Base-by-base conservation (phyloP, 2,113 vertebrate genomes). In the Nesogale talazaci region DNA sequence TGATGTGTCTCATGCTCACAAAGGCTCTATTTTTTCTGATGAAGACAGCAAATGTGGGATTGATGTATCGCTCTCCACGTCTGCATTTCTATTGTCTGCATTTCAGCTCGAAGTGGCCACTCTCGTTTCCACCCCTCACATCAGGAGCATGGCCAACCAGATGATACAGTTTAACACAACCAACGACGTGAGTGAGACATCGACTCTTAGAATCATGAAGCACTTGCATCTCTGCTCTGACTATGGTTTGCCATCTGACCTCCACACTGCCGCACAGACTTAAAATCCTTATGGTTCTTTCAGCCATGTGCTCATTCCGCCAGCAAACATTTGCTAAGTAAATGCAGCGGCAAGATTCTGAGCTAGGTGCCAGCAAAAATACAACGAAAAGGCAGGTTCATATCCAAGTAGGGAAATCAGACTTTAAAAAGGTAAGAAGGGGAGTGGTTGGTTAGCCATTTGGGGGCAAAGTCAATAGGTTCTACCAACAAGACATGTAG, bases 91-190 rank as follows among this genome's bases (percentile, higher is more conserved):
- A 1, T 11, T 76, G 89, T 91, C 80, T 85, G 94, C 11, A 0
- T 94, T 96, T 75, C 91, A 99, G 99, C 97, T 99, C 29, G 98
- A 98, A 56, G 96, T 99, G 95, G 98, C 98, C 85, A 98, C 97
- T 69, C 96, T 98, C 0, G 93, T 98, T 88, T 98, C 98, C 0
- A 97, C 95, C n/a, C 96, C 97, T 29, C 96, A 94, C 29, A 85
- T 98, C 14, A 95, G 97, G n/a, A 99, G 97, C 65, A 97, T 98
- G 98, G 99, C 99, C 34, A 98, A 99, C 93, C 99, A 99, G 97
- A 38, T 98, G 38, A 97, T 99, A 76, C 95, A 88, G 19, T 97
- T 99, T 34, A 99, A 99, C 59, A 97, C 97, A 52, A 99, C 98
- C 19, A 83, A 88, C 70, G 98, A 97, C 0, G 99, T 99, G 97